Evolutionary conservation across 2,888 invertebrate species (phyloP), one percentile per base, ranked within the genome.

Genomic region (Griposia aprilina): DNA sequence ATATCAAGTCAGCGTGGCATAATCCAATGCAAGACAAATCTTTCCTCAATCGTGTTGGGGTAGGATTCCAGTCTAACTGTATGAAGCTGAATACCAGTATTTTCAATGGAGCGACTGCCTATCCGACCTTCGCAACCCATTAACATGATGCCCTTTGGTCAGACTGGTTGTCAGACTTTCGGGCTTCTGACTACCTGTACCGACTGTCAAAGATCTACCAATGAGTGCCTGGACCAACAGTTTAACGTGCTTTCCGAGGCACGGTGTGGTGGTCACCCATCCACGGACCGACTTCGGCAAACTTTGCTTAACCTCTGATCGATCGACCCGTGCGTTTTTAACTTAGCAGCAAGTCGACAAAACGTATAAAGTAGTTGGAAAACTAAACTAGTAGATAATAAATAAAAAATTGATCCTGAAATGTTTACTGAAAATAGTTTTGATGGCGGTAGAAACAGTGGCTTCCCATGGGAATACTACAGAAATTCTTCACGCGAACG

Each of bases 381-480:
- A 78, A 69, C 52, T 20, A 52, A 62, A 76, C 7, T 23, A n/a
- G 15, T 78, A 45, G 23, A 52, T 52, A 52, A 41, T 30, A 11
- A 52, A 20, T 52, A 30, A 6, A 59, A 77, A 45, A 76, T 77
- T 30, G 50, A 52, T 67, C 4, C 50, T 52, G 41, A 76, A 76
- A 76, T 77, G 60, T 68, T 77, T 60, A 52, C 26, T 78, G 36
- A 26, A 55, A 48, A 48, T 48, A 63, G 48, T 78, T 70, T 78
- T 70, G 55, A 78, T 78, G 36, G 26, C 55, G 26, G 68, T 62
- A 36, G 17, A 62, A n/a, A 20, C 62, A n/a, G 45, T 78, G 48
- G 1, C 7, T 69, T 17, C 60, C 11, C 59, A 23, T 30, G 68
- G 30, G 45, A 55, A 48, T 52, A 17, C 13, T 55, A 48, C 6